A percentile compares a stretch with the other conserved stretches of the same genome.
phyloP scores from a whole-genome alignment of 2,113 vertebrate species.

The Gallinago media region DNA sequence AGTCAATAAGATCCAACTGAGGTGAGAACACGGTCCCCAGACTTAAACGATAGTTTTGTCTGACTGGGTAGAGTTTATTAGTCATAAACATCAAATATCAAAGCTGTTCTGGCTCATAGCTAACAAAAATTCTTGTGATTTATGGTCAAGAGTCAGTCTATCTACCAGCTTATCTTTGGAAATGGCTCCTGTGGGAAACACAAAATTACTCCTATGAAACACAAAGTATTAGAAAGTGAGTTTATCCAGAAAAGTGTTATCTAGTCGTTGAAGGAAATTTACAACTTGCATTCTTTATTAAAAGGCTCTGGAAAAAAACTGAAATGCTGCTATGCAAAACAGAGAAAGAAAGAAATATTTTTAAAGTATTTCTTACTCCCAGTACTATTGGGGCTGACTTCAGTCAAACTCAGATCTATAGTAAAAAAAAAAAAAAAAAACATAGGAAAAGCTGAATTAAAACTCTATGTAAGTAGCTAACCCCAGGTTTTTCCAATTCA shows the following conservation, averaged over 20 bases:
- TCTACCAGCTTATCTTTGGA: slow-evolving; percentile 1
- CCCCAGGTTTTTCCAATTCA: neutral
- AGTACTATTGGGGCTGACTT: neutral
- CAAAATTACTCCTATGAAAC: neutral
- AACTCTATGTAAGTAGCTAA: neutral
- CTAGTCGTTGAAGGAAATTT: neutral
- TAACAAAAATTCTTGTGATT: neutral
- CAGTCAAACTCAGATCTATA: neutral
- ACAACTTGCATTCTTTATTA: neutral
- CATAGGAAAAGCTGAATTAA: neutral
- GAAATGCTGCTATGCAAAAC: neutral
- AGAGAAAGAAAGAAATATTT: neutral
- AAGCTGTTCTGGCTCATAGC: neutral
- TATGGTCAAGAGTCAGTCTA: neutral
- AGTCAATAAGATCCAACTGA: neutral
- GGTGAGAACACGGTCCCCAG: neutral
- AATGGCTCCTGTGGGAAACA: slow-evolving; percentile 1
- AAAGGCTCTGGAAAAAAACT: neutral
- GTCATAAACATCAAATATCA: neutral
- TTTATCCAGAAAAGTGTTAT: neutral
- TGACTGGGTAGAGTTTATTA: neutral
- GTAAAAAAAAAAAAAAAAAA: neutral
- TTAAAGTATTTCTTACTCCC: neutral
- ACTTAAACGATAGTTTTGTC: neutral
- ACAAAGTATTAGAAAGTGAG: neutral